A percentile compares a stretch with the other conserved stretches of the same genome.
Evolutionary conservation across 2,113 vertebrate genomes (phyloP).

Genomic region (Leucosticte australis): DNA sequence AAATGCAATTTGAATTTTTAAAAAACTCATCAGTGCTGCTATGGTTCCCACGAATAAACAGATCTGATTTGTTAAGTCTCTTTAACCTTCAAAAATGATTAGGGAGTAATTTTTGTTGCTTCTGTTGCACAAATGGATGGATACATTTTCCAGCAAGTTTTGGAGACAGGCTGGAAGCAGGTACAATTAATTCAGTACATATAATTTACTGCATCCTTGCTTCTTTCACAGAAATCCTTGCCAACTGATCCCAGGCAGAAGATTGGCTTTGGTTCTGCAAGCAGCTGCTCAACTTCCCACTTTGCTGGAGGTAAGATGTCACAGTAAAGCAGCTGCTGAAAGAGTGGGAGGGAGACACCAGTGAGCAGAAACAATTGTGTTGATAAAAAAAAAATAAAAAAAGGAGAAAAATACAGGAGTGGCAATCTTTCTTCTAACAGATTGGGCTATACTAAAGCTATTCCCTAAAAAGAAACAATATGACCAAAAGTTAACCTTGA

Average conservation of each 20-base stretch:
- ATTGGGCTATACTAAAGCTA: background rate
- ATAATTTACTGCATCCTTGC: constrained; percentile 42
- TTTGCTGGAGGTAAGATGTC: constrained; percentile 66
- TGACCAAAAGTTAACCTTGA: background rate
- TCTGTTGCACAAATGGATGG: constrained; percentile 17
- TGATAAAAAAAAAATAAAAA: background rate
- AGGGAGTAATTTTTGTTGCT: constrained; percentile 49
- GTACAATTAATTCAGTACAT: constrained; percentile 58
- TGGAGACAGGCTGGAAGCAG: constrained; percentile 28
- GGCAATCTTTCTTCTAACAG: constrained; percentile 8
- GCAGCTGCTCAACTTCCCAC: constrained; percentile 54
- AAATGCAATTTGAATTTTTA: constrained; percentile 29
- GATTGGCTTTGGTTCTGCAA: constrained; percentile 49
- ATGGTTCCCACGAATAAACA: constrained; percentile 45
- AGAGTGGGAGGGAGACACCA: constrained; percentile 37
- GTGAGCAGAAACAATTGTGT: constrained; percentile 34
- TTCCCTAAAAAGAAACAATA: background rate
- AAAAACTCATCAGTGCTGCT: constrained; percentile 28
- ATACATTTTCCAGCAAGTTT: constrained; percentile 37
- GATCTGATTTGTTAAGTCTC: constrained; percentile 43
- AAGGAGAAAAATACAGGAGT: background rate
- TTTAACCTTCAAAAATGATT: constrained; percentile 48
- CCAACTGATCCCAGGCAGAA: constrained; percentile 60
- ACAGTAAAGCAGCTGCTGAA: constrained; percentile 58
- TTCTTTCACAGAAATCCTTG: constrained; percentile 51